Evolutionary conservation across 2,113 vertebrate species (phyloP).

Genomic region (Pan paniscus): DNA sequence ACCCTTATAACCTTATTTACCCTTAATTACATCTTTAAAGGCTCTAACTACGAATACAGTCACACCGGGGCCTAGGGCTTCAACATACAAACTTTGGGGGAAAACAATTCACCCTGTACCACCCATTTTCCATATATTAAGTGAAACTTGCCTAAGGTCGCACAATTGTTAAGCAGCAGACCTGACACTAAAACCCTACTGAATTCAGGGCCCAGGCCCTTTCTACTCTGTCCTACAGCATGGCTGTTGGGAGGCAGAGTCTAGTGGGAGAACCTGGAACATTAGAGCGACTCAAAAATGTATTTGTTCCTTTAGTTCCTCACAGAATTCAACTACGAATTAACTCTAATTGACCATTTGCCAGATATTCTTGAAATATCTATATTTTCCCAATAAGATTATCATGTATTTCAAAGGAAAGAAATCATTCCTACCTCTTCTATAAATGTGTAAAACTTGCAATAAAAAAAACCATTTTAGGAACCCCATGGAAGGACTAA

Average conservation of each 20-base stretch:
- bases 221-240: background rate
- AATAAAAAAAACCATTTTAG: background rate
- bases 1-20: too few species aligned
- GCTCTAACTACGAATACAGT: too few species aligned
- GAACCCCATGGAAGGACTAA: background rate
- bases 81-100: background rate
- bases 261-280: background rate
- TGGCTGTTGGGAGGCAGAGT: background rate
- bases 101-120: background rate
- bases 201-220: background rate
- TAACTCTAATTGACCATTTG: background rate
- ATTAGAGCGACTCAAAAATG: background rate
- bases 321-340: background rate
- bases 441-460: background rate
- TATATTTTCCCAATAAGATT: background rate
- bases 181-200: background rate
- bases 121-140: background rate
- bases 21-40: too few species aligned
- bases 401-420: constrained; percentile 11
- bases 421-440: background rate
- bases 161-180: background rate
- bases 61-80: too few species aligned
- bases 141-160: background rate
- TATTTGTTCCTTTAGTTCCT: background rate
- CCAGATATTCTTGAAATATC: background rate